Conservation (phyloP, 2,888 invertebrate species). For the Mesopsocus fuscifrons region DNA sequence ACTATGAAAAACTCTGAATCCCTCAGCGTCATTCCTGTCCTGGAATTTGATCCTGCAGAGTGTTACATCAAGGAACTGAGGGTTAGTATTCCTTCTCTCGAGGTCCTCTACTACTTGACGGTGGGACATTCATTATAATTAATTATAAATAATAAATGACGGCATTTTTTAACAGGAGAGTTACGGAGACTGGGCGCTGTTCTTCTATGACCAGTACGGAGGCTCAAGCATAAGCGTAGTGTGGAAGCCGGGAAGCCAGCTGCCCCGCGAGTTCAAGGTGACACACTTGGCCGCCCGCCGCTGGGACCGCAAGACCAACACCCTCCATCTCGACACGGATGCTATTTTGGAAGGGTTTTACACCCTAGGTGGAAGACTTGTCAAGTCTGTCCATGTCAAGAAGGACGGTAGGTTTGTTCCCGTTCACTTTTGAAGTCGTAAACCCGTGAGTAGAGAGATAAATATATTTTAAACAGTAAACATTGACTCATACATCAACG, state of each 20-base stretch:
- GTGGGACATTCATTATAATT: too few species aligned
- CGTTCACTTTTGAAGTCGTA: too few species aligned
- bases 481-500: too few species aligned
- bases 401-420: conserved; percentile 8
- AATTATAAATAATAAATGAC: too few species aligned
- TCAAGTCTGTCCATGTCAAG: conserved; percentile 31
- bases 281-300: conserved; percentile 35
- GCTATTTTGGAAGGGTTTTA: conserved; percentile 52
- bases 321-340: conserved; percentile 39
- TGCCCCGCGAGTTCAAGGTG: conserved; percentile 47
- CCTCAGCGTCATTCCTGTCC: conserved; percentile 40
- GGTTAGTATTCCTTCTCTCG: conserved; percentile 32
- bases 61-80: conserved; percentile 52
- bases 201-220: conserved; percentile 81
- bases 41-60: conserved; percentile 56
- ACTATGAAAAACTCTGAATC: too few species aligned
- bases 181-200: conserved; percentile 59
- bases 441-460: too few species aligned
- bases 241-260: conserved; percentile 52
- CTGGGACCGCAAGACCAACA: conserved; percentile 24
- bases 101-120: too few species aligned
- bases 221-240: conserved; percentile 67
- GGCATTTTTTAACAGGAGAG: too few species aligned
- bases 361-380: conserved; percentile 43
- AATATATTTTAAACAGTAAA: too few species aligned